Evolutionary conservation across 2,113 vertebrate species (phyloP).

Genomic region (Hydropotes inermis): DNA sequence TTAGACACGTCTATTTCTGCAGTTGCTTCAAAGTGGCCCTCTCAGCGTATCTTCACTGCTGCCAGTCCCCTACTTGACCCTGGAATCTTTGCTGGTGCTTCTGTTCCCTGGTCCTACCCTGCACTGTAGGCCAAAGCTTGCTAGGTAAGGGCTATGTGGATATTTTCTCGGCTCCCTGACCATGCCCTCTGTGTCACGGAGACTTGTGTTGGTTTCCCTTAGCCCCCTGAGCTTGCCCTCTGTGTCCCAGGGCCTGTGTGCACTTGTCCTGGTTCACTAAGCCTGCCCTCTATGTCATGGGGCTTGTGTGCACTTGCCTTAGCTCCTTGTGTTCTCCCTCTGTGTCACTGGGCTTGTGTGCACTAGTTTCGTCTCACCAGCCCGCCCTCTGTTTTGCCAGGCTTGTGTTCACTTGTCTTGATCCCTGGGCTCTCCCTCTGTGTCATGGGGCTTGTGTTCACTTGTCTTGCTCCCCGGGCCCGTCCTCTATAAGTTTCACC

Average conservation of each 20-base stretch:
- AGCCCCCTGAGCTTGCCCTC: background rate
- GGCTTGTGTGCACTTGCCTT: background rate
- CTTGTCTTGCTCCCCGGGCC: background rate
- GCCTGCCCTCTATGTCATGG: background rate
- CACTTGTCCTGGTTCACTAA: background rate
- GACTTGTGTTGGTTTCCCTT: background rate
- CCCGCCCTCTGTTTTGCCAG: background rate
- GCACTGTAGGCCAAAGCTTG: background rate
- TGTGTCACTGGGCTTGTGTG: background rate
- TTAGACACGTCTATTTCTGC: background rate
- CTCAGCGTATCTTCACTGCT: background rate
- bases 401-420: background rate
- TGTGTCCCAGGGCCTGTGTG: background rate
- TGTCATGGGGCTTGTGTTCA: background rate
- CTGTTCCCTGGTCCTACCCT: background rate
- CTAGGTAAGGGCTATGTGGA: background rate
- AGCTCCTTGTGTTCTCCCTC: too few relatives aligned
- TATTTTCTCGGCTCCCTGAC: background rate
- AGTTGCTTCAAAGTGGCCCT: background rate
- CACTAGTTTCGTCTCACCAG: background rate
- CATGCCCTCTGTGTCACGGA: background rate
- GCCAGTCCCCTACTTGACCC: background rate
- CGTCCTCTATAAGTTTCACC: background rate
- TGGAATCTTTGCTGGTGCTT: background rate
- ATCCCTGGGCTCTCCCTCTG: background rate